These are phyloP conservation scores for Lepisosteus oculatus DNA, from an alignment of 2,113 vertebrate species.

Conservation along the genomic window DNA sequence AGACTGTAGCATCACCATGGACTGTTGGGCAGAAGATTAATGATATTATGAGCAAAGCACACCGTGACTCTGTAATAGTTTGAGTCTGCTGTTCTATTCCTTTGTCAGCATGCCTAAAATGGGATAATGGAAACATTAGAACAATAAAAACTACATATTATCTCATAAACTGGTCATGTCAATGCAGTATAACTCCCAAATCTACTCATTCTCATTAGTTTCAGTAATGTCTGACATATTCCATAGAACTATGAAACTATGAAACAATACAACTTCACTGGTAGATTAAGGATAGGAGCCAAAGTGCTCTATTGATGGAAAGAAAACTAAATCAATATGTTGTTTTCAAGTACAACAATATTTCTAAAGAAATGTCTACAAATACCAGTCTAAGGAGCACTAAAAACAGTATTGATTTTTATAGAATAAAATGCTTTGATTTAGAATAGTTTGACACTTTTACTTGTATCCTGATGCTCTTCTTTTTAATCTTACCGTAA, in stretches of 20 bases:
- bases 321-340: background rate
- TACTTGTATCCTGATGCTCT: background rate
- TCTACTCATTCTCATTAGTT: background rate
- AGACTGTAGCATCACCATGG: too few relatives aligned
- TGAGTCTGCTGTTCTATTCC: background rate
- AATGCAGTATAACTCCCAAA: background rate
- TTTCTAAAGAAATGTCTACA: background rate
- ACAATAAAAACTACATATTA: background rate
- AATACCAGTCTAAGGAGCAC: background rate
- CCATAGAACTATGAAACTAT: background rate
- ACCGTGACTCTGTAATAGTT: too few relatives aligned
- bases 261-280: background rate
- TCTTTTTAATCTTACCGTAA: background rate
- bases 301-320: background rate
- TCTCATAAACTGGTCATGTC: background rate
- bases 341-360: background rate
- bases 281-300: background rate
- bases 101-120: background rate
- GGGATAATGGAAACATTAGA: background rate
- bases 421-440: background rate
- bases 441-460: slow-evolving; percentile 4
- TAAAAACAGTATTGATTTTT: background rate
- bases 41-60: too few relatives aligned
- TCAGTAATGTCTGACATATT: background rate
- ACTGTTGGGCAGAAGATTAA: too few relatives aligned